Base-by-base conservation (phyloP, 2,888 invertebrate genomes). In the Mayetiola destructor region DNA sequence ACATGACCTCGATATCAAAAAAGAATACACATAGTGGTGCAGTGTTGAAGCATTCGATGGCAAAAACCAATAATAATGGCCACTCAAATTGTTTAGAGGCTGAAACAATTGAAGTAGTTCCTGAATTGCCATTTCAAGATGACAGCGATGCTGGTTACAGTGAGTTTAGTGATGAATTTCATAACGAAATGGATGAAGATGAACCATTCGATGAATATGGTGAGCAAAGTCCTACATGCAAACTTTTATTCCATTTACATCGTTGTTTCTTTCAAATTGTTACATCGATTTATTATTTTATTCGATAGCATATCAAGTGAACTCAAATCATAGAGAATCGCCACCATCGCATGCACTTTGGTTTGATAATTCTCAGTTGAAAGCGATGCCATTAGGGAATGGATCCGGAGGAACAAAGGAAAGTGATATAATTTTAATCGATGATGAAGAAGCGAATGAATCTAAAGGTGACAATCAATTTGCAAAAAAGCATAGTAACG, bases 381-480 rank as follows among this genome's bases (percentile, higher is more conserved):
- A 48, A 48, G 14, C 48, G 48, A 5, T 48, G 9, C 48, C 48
- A 16, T 4, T 48, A 27, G n/a, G n/a, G n/a, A 48, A 48, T 16
- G 27, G n/a, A 2, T 53, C 53, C 6, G 32, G 12, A 32, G 12
- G 32, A 9, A 53, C 53, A 23, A 35, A 32, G 5, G 37, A 57
- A 16, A 35, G 35, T 16, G 52, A 57, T 53, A 53, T 53, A n/a
- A 57, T 53, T 23, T n/a, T 53, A 37, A 57, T 53, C 20, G 53
- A 57, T 35, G 40, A 37, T 32, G 56, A 56, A 20, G 30, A 56
- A n/a, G 54, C 29, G 27, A 18, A 57, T 30, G 36, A 40, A 21
- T 16, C 14, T 55, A 14, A 36, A 3, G 16, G 27, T 40, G 32
- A 23, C 30, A 40, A 30, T 20, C 55, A 48, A 23, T 30, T 39